phyloP scores from a whole-genome alignment of 1,140 invertebrate species.

The Globodera ellingtonae region DNA sequence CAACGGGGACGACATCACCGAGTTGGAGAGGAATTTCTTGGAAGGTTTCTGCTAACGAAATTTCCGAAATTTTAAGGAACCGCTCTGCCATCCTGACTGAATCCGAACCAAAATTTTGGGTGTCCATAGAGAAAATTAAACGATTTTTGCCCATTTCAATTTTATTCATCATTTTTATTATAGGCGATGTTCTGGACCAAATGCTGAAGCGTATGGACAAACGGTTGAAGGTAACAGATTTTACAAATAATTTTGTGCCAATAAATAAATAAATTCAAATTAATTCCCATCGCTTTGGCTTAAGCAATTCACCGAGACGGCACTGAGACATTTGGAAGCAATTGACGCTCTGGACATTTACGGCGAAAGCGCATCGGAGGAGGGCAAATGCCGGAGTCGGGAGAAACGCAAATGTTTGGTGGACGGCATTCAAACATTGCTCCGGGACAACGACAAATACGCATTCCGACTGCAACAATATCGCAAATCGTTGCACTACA shows the following conservation, averaged over 20 bases:
- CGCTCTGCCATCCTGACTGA: no score
- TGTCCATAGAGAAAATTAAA: no score
- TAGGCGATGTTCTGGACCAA: conserved; percentile 38
- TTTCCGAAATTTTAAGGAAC: background rate
- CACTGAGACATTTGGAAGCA: conserved; percentile 34
- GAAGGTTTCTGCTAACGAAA: conserved; percentile 14
- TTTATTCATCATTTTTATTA: no score
- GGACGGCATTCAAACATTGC: conserved; percentile 40
- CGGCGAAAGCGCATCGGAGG: conserved; percentile 38
- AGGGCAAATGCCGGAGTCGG: conserved; percentile 45
- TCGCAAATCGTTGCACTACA: conserved; percentile 20
- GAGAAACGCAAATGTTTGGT: conserved; percentile 43
- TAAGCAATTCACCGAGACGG: conserved; percentile 42
- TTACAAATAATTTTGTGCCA: no score
- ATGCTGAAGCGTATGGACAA: conserved; percentile 48
- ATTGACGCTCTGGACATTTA: conserved; percentile 46
- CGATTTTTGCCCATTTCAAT: background rate
- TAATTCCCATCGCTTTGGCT: no score
- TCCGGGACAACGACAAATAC: conserved; percentile 44
- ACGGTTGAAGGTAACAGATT: conserved; percentile 10
- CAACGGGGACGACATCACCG: conserved; percentile 31
- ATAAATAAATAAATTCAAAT: no score
- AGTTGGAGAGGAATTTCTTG: conserved; percentile 37
- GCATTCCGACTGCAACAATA: conserved; percentile 22
- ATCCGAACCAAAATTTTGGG: no score